phyloP scores from a whole-genome alignment of 2,797 vertebrate species.

The Leucoraja ocellata region DNA sequence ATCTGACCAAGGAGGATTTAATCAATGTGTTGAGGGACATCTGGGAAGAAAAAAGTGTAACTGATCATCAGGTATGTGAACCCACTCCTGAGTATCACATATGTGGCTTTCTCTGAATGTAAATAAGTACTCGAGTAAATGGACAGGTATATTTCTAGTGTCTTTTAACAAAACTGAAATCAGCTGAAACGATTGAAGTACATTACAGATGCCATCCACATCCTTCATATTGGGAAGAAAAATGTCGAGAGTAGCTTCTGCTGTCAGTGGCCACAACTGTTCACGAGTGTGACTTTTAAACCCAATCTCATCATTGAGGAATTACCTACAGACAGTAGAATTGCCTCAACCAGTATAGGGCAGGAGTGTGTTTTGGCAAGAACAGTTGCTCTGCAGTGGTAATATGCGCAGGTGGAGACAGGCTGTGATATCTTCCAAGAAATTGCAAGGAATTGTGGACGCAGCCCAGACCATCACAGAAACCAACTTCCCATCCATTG shows the following conservation, averaged over 20 bases:
- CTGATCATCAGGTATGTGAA: conserved; percentile 50
- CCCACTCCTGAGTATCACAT: not conserved
- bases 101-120: not conserved
- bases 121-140: not conserved
- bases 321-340: not conserved
- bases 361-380: not conserved
- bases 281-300: not conserved
- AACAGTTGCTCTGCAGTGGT: not conserved
- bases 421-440: not conserved
- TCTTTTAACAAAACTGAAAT: not conserved
- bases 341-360: not conserved
- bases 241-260: too few relatives aligned
- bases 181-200: not conserved
- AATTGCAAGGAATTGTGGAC: too few relatives aligned
- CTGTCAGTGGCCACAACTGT: not conserved
- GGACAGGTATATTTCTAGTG: not conserved
- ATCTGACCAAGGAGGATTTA: conserved; percentile 55
- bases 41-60: conserved; percentile 58
- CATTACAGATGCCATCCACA: not conserved
- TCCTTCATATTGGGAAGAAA: not conserved
- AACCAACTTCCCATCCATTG: too few relatives aligned
- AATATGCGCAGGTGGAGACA: not conserved
- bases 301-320: not conserved
- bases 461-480: too few relatives aligned
- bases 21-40: conserved; percentile 55